A percentile compares a stretch with the other conserved stretches of the same genome.
phyloP scores from a whole-genome alignment of 92 coral and sea anemone species.

The Parazoanthus darwini region DNA sequence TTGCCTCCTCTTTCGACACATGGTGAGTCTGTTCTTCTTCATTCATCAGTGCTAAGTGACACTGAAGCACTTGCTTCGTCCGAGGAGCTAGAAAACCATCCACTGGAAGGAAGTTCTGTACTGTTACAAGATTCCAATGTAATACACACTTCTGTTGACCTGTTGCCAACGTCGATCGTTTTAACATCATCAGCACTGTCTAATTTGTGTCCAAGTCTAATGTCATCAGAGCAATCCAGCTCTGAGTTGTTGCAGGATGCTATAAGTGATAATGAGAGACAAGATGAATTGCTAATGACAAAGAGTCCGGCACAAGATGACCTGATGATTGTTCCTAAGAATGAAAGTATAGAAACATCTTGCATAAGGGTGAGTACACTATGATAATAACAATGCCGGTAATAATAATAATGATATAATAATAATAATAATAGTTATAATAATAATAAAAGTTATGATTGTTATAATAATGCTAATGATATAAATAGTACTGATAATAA shows the following conservation, averaged over 20 bases:
- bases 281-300: slow-evolving; percentile 46
- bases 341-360: slow-evolving; percentile 63
- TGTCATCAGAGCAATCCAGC: slow-evolving; percentile 32
- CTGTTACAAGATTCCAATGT: slow-evolving; percentile 67
- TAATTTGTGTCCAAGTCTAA: slow-evolving; percentile 53
- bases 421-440: too few relatives aligned
- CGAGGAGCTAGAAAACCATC: slow-evolving; percentile 68
- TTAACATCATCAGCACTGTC: slow-evolving; percentile 77
- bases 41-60: slow-evolving; percentile 65
- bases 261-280: slow-evolving; percentile 52
- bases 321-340: slow-evolving; percentile 65
- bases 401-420: not conserved
- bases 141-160: slow-evolving; percentile 67
- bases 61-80: slow-evolving; percentile 67
- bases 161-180: slow-evolving; percentile 76
- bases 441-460: too few relatives aligned
- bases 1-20: slow-evolving; percentile 7
- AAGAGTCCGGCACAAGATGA: slow-evolving; percentile 63
- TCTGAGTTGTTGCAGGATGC: slow-evolving; percentile 31
- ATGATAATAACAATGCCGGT: not conserved
- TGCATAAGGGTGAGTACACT: slow-evolving; percentile 77
- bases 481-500: too few relatives aligned
- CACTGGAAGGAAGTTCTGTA: slow-evolving; percentile 62
- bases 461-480: not conserved
- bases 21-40: slow-evolving; percentile 36